Conservation (phyloP, 2,797 vertebrate species). For the Cossypha niveicapilla region DNA sequence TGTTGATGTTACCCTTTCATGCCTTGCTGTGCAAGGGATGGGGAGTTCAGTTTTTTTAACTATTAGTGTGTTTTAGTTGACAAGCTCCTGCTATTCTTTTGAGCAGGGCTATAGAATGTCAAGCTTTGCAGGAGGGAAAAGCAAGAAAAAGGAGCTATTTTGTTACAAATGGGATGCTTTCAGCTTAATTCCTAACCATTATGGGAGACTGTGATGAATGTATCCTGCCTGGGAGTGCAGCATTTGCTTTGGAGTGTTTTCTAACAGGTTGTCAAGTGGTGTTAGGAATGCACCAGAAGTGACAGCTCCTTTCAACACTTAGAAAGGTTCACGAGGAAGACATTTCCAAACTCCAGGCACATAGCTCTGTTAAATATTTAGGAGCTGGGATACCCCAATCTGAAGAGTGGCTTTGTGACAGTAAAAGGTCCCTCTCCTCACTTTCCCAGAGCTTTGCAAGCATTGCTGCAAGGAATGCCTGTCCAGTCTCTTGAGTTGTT, state of each 20-base stretch:
- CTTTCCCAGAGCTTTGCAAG: neutral
- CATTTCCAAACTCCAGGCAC: neutral
- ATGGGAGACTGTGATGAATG: neutral
- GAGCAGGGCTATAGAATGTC: neutral
- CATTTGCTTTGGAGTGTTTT: neutral
- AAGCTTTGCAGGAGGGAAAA: neutral
- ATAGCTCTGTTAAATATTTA: neutral
- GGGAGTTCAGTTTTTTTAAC: neutral
- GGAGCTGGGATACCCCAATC: neutral
- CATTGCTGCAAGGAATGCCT: neutral
- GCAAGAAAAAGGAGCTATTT: neutral
- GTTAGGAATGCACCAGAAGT: neutral
- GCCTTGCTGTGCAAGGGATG: neutral
- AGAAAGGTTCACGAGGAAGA: neutral
- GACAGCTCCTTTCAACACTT: neutral
- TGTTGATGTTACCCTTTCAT: neutral
- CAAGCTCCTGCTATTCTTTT: neutral
- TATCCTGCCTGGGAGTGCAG: neutral
- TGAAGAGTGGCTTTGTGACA: neutral
- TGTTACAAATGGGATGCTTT: neutral
- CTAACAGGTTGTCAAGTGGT: constrained; percentile 6
- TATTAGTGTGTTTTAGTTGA: neutral
- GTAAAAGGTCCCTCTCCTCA: neutral
- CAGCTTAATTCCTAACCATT: neutral
- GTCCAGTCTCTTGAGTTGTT: neutral